Conservation (phyloP, 2,888 invertebrate species). For the Xestia rhomboidea region DNA sequence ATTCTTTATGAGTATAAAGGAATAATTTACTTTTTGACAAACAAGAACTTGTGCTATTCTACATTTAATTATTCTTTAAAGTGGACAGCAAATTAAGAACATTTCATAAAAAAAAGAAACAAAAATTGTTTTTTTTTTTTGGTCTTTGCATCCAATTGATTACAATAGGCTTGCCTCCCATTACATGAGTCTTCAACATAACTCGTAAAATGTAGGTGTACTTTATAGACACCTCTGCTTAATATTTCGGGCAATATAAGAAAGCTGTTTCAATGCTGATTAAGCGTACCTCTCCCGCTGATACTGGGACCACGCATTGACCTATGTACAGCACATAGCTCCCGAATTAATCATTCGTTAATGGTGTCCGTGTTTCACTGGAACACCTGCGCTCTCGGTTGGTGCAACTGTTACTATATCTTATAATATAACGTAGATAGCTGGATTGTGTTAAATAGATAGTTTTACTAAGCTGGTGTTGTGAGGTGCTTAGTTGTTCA, state of each 20-base stretch:
- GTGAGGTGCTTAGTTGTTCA: neutral
- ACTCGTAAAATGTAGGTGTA: neutral
- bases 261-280: neutral
- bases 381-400: slow-evolving; percentile 69
- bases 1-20: no score
- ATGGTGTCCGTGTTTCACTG: slow-evolving; percentile 68
- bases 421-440: slow-evolving; percentile 1
- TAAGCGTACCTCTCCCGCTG: slow-evolving; percentile 25
- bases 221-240: neutral
- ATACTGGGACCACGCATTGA: slow-evolving; percentile 35
- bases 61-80: neutral
- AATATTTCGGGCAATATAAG: neutral
- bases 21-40: neutral
- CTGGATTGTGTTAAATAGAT: slow-evolving; percentile 9
- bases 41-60: neutral
- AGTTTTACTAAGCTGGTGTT: slow-evolving; percentile 14
- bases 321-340: slow-evolving; percentile 55
- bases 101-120: neutral
- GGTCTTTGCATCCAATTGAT: neutral
- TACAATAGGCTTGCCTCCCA: neutral
- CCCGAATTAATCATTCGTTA: slow-evolving; percentile 77
- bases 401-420: slow-evolving; percentile 45
- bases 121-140: neutral
- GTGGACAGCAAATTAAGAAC: neutral
- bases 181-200: neutral